phyloP scores from a whole-genome alignment of 2,888 invertebrate genomes.

The Aleiodes testaceus region DNA sequence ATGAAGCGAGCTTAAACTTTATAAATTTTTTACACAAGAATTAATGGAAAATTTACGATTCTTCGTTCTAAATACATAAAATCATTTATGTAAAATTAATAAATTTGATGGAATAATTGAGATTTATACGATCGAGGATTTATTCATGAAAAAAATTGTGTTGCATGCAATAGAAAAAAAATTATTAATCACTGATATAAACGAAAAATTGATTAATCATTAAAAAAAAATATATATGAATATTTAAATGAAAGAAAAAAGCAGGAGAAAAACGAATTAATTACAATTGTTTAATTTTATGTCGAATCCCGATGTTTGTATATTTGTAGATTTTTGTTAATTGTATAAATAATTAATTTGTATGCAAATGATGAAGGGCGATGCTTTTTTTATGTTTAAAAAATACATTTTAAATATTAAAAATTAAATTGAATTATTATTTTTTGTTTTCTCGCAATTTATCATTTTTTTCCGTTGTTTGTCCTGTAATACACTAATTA shows the following conservation, averaged over 20 bases:
- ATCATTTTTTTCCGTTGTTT: conserved; percentile 18
- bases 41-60: conserved; percentile 30
- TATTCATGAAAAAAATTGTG: conserved; percentile 6
- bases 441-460: conserved; percentile 20
- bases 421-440: conserved; percentile 20
- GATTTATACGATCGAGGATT: conserved; percentile 27
- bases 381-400: conserved; percentile 35
- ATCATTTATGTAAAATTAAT: conserved; percentile 32
- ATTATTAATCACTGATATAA: conserved; percentile 20
- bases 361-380: conserved; percentile 18
- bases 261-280: background rate
- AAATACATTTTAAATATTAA: conserved; percentile 19
- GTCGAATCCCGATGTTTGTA: conserved; percentile 39
- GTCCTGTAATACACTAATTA: conserved; percentile 17
- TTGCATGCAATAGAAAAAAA: conserved; percentile 34
- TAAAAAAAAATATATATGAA: conserved; percentile 27
- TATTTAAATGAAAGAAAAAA: too few relatives aligned
- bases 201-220: conserved; percentile 32
- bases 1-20: conserved; percentile 50
- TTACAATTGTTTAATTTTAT: conserved; percentile 1
- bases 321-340: conserved; percentile 40
- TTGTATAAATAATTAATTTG: conserved; percentile 38
- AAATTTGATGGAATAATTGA: conserved; percentile 1
- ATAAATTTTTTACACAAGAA: conserved; percentile 21
- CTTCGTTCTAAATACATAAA: conserved; percentile 32